Evolutionary conservation across 2,113 vertebrate species (phyloP).

Genomic region (Cichladusa arquata): DNA sequence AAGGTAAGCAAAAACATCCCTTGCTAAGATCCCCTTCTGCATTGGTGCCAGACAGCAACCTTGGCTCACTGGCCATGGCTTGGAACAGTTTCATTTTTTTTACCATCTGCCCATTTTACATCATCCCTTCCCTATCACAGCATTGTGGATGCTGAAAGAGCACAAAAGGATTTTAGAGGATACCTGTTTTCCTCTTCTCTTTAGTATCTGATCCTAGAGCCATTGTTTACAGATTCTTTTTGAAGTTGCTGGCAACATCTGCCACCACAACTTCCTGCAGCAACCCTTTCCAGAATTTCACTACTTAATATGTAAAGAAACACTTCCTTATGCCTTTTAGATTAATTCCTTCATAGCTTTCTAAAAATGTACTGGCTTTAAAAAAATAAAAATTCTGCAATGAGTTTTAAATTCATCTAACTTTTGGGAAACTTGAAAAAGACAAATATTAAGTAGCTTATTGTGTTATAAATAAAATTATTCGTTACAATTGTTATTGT

Average conservation of each 20-base stretch:
- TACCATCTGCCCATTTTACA: not conserved
- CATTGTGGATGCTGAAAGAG: not conserved
- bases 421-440: not conserved
- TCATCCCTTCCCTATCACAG: not conserved
- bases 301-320: not conserved
- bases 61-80: not conserved
- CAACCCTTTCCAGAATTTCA: not conserved
- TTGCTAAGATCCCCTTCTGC: not conserved
- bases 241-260: not conserved
- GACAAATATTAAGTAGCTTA: not conserved
- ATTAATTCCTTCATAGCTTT: not conserved
- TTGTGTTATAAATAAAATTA: not conserved
- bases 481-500: not conserved
- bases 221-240: not conserved
- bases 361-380: not conserved
- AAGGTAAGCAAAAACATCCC: not conserved
- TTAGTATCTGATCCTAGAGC: not conserved
- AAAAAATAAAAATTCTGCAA: not conserved
- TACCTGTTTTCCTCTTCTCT: not conserved
- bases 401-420: not conserved
- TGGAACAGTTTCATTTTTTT: not conserved
- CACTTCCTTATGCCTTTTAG: not conserved
- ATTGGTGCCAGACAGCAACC: not conserved
- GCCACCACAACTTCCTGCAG: not conserved
- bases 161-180: not conserved